Evolutionary conservation across 2,113 vertebrate species (phyloP), one percentile per base, ranked within the genome.

Genomic region (Oreochromis niloticus): DNA sequence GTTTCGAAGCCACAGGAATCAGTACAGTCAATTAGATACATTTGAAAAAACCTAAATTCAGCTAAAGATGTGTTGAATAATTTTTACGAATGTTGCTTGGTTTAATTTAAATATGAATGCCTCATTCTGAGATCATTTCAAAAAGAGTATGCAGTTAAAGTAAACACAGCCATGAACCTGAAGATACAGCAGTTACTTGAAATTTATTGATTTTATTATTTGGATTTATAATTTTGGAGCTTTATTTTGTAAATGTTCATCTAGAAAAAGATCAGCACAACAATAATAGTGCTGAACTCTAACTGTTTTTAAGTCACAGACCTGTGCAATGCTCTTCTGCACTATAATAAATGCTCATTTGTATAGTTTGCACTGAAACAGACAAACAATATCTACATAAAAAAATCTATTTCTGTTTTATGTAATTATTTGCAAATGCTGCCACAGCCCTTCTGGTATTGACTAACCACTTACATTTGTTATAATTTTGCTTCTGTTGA

Each of bases 361-460:
- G n/a, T n/a, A n/a, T n/a, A n/a, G n/a, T n/a, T n/a, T n/a, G n/a
- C 54, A 0, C 10, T 32, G 7, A 0, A 32, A 61, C 27, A 61
- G 57, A 61, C 0, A 32, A 9, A 61, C 7, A 61, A 32, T 32
- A 61, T 30, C 0, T n/a, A n/a, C n/a, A n/a, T n/a, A n/a, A n/a
- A n/a, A n/a, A 61, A 16, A 0, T 9, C 14, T 9, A 32, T 61
- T 16, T 17, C 57, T 61, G 59, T 63, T 63, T 63, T 19, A 63
- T 6, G 30, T 34, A 6, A 63, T 6, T 3, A 63, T 59, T 59
- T 59, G 4, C 57, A 59, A 59, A 59, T 32, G 30, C 30, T 63
- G 0, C 59, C 30, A 61, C 30, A 0, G 30, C 0, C 63, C 63
- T 68, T 68, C 63, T 68, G 0, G 0, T 39, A 68, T 39, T 13